Evolutionary conservation across 2,113 vertebrate genomes (phyloP).

Genomic region (Lagopus muta): DNA sequence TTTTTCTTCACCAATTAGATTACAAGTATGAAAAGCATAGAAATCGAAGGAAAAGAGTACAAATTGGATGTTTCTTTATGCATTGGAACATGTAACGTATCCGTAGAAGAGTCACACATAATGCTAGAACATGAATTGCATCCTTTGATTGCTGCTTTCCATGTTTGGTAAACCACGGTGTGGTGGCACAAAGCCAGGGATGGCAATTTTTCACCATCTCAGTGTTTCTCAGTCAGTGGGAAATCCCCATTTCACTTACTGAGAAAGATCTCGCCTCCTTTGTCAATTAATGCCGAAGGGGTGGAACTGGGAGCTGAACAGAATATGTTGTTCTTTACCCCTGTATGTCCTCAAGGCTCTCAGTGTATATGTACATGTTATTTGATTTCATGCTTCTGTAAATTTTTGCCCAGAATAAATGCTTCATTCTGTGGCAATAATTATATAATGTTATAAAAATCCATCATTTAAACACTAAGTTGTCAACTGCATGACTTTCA

Average conservation of each 20-base stretch:
- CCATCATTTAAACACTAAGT: constrained; percentile 4
- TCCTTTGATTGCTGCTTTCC: neutral
- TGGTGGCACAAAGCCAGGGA: neutral
- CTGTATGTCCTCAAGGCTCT: neutral
- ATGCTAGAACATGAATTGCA: neutral
- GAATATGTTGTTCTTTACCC: neutral
- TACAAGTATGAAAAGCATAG: neutral
- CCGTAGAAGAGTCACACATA: neutral
- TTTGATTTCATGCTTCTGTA: neutral
- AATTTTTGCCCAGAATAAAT: neutral
- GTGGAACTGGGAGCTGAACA: neutral
- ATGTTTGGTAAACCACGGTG: accelerated
- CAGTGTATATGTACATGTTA: neutral
- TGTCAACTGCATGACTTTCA: neutral
- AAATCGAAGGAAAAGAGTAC: neutral
- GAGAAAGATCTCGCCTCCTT: neutral
- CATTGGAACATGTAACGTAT: neutral
- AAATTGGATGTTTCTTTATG: neutral
- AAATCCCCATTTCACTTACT: constrained; percentile 7
- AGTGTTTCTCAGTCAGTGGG: constrained; percentile 7
- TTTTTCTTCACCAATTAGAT: neutral
- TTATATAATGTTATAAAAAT: neutral
- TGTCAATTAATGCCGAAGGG: neutral
- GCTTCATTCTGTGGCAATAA: constrained; percentile 2
- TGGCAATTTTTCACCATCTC: neutral